These are phyloP conservation scores for Tenthredo livida DNA, from an alignment of 2,888 invertebrate genomes.

Conservation along the genomic window DNA sequence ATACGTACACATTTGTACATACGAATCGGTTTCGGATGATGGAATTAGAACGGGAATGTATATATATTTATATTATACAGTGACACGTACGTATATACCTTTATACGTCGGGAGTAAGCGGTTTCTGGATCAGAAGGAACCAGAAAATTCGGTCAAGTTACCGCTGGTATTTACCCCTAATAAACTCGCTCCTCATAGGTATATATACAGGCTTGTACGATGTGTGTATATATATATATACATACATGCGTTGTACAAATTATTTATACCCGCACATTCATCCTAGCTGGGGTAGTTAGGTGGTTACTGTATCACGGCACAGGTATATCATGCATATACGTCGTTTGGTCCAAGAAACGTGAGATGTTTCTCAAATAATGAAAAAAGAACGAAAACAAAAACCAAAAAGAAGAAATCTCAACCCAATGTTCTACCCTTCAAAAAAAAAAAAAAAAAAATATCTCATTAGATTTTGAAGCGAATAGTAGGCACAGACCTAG, in stretches of 20 bases:
- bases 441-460: neutral
- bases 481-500: no score
- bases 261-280: neutral
- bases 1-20: neutral
- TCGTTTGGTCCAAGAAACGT: neutral
- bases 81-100: neutral
- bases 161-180: constrained; percentile 30
- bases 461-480: no score
- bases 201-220: neutral
- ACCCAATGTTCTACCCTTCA: no score
- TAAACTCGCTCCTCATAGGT: neutral
- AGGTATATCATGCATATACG: neutral
- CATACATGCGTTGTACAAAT: neutral
- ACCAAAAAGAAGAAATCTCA: no score
- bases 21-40: neutral
- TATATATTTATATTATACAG: no score
- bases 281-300: neutral
- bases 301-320: neutral
- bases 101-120: neutral
- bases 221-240: neutral
- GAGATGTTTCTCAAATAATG: neutral
- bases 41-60: neutral
- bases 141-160: constrained; percentile 38
- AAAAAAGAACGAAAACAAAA: neutral
- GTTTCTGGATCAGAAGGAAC: constrained; percentile 36